Evolutionary conservation across 2,888 invertebrate species (phyloP), one percentile per base, ranked within the genome.

Genomic region (Rhimphoctona megacephalus): DNA sequence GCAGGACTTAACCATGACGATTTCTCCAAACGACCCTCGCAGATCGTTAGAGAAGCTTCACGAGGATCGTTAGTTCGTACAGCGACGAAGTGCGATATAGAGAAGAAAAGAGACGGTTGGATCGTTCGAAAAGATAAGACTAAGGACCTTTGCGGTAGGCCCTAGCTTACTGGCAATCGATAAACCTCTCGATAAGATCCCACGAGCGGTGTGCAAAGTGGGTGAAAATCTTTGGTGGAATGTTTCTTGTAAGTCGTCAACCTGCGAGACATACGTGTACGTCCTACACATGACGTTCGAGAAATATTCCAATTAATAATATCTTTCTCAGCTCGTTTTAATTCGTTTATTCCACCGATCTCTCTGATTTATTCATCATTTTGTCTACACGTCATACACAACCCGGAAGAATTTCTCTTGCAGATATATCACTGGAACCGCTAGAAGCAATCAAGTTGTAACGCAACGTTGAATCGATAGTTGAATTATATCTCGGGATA

Each of bases 101-200:
- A 7, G 17, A 61, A 17, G 30, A 17, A 61, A 36, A 72, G 66
- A 54, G 72, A 72, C 25, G 25, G 78, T 77, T 78, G 61, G 85
- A 85, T 87, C 82, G 76, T 54, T 76, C 57, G 69, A 49, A 79
- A 77, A 86, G 89, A 88, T 89, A 88, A 87, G 83, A 86, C 86
- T 83, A 85, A 87, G 87, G 86, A 89, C 86, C 70, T 81, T 67
- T 49, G 54, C 69, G 77, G 57, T 79, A 79, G 72, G 61, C 70
- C 39, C 49, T 66, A 76, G 85, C 70, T 84, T 74, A 84, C 79
- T 43, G 81, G 49, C 73, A 80, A 87, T 85, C 85, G 87, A 82
- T 82, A 66, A 76, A 82, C 39, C 54, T 67, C 67, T 69, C 79
- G 87, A 87, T 87, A 82, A 85, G 82, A 85, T 87, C 80, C 79